Evolutionary conservation across 1,140 invertebrate genomes (phyloP).

Genomic region (Drosophila tani): DNA sequence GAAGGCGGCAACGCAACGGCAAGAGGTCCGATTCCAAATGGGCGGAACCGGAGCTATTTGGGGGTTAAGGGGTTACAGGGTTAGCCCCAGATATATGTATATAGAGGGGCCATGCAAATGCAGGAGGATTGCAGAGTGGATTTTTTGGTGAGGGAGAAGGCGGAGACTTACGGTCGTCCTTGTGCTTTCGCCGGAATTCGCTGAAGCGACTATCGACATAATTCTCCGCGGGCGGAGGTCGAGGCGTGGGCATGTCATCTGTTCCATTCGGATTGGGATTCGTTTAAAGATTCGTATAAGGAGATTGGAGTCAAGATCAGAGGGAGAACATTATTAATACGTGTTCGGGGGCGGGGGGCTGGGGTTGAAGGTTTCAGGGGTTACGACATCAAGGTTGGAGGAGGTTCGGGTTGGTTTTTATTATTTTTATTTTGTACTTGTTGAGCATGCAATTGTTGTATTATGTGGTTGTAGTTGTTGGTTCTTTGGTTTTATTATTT

Average conservation of each 20-base stretch:
- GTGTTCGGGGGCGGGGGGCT: slow-evolving; percentile 8
- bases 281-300: neutral
- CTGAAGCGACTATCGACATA: slow-evolving; percentile 84
- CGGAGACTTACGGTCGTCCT: slow-evolving; percentile 84
- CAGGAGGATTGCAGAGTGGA: slow-evolving; percentile 21
- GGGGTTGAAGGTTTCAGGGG: slow-evolving; percentile 12
- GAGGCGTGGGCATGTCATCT: slow-evolving; percentile 84
- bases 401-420: slow-evolving; percentile 50
- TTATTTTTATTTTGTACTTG: slow-evolving; percentile 68
- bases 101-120: slow-evolving; percentile 57
- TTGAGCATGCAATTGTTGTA: slow-evolving; percentile 84
- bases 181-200: slow-evolving; percentile 84
- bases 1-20: slow-evolving; percentile 69
- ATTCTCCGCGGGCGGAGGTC: slow-evolving; percentile 75
- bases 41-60: slow-evolving; percentile 34
- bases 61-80: slow-evolving; percentile 10
- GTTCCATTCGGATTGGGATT: slow-evolving; percentile 35
- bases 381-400: slow-evolving; percentile 72
- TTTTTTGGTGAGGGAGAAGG: neutral
- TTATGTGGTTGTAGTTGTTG: slow-evolving; percentile 73
- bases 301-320: slow-evolving; percentile 33
- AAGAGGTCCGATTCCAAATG: slow-evolving; percentile 21
- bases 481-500: slow-evolving; percentile 54
- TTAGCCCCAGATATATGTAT: slow-evolving; percentile 19
- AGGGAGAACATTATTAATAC: slow-evolving; percentile 43